Evolutionary conservation across 53 echinoderm and acorn worm genomes (phyloP).

Genomic region (Echinometra lucunter): DNA sequence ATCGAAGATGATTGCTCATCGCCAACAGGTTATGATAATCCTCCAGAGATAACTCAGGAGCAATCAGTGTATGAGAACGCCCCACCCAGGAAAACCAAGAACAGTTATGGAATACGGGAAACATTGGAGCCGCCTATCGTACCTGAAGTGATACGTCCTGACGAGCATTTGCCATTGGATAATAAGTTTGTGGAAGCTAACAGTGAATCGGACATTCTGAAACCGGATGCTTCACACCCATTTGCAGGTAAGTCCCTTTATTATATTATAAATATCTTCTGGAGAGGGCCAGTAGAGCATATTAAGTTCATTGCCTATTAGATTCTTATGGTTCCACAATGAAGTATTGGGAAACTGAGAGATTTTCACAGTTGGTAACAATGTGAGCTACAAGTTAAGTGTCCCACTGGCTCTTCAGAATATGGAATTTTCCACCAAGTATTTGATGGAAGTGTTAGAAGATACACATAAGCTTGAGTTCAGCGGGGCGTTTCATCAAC

Average conservation of each 20-base stretch:
- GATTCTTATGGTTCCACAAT: too few species aligned
- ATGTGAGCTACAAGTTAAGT: too few species aligned
- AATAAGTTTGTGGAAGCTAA: conserved; percentile 69
- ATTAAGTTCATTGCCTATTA: too few species aligned
- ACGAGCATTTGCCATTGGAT: conserved; percentile 10
- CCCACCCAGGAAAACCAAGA: background rate
- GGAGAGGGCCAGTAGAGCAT: too few species aligned
- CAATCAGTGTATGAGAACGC: conserved; percentile 8
- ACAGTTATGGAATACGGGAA: background rate
- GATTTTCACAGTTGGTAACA: too few species aligned
- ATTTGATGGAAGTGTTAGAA: too few species aligned
- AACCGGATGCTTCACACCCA: conserved; percentile 88
- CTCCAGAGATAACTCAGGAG: background rate
- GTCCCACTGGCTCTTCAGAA: too few species aligned
- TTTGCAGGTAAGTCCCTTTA: conserved; percentile 85
- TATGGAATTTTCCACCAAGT: too few species aligned
- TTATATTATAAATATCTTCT: background rate
- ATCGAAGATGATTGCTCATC: background rate
- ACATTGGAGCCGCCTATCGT: conserved; percentile 1
- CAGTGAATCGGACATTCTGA: conserved; percentile 85
- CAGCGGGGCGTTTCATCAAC: too few species aligned
- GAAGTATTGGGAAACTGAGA: too few species aligned
- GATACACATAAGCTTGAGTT: too few species aligned
- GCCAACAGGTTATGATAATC: conserved; percentile 54
- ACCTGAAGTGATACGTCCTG: conserved; percentile 9